phyloP scores from a whole-genome alignment of 1,140 invertebrate genomes.

The Nebria ingens region DNA sequence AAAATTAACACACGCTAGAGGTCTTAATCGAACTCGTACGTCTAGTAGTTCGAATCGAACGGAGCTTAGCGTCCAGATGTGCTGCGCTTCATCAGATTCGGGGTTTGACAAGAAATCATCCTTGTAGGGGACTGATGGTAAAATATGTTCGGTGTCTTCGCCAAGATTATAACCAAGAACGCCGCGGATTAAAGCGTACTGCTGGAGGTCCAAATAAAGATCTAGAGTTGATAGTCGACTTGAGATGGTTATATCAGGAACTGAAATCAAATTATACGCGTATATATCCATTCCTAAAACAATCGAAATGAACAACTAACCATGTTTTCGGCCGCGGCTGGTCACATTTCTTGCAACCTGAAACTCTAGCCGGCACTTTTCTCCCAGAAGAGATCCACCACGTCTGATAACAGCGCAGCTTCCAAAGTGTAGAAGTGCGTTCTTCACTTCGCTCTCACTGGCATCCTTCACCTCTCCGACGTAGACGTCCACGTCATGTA shows the following conservation, averaged over 20 bases:
- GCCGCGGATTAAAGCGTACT: conserved; percentile 83
- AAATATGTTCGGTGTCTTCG: conserved; percentile 69
- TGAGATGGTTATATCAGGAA: conserved; percentile 77
- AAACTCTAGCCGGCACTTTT: conserved; percentile 70
- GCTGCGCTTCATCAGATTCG: conserved; percentile 19
- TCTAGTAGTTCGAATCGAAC: conserved; percentile 80
- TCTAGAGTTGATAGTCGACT: conserved; percentile 79
- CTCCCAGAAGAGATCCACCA: conserved; percentile 56
- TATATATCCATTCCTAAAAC: background rate
- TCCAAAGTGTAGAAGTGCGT: conserved; percentile 35
- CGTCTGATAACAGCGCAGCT: conserved; percentile 43
- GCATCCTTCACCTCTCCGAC: conserved; percentile 47
- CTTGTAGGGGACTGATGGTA: conserved; percentile 25
- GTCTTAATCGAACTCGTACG: conserved; percentile 64
- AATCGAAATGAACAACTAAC: conserved; percentile 4
- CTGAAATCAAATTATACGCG: conserved; percentile 34
- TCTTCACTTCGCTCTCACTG: conserved; percentile 16
- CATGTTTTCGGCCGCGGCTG: conserved; percentile 46
- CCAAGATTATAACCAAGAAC: conserved; percentile 87
- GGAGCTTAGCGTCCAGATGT: conserved; percentile 64
- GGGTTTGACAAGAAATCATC: conserved; percentile 12
- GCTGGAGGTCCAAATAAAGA: conserved; percentile 67
- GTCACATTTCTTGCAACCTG: conserved; percentile 79
- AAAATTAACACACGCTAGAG: conserved; percentile 83
- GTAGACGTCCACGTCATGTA: conserved; percentile 76